Base-by-base conservation (phyloP, 2,113 vertebrate genomes). In the Malurus cyaneus region DNA sequence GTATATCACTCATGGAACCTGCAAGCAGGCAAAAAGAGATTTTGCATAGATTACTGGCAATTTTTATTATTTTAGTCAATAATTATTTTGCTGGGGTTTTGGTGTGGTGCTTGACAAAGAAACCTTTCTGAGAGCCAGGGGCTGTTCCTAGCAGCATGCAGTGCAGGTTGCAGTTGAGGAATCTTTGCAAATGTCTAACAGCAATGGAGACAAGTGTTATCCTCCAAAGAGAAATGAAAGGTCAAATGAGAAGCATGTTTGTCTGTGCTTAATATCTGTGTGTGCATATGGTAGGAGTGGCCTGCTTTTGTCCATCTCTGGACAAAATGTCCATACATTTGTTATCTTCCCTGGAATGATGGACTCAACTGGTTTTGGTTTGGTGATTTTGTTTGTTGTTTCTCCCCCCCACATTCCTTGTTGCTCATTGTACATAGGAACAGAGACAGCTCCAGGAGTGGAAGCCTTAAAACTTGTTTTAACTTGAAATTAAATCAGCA, bases 341-440 rank as follows among this genome's bases (percentile, higher is more conserved):
- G 17, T 54, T 71, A 81, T 52, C 28, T n/a, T 7, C 2, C 0
- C 21, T 89, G 49, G 24, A 23, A 6, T 42, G 14, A 42, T n/a
- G n/a, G n/a, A 29, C 11, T 90, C 31, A 3, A 1, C 4, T 36
- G 23, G 3, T 19, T 56, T 64, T 54, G 10, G 12, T 11, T 31
- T 8, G 29, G 25, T 14, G 3, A 61, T 18, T 61, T 34, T 31
- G 11, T 11, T 49, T 42, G 26, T 56, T 66, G 28, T 3, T 53
- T 29, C 14, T 3, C 5, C 2, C 3, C 11, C 31, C 17, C 39
- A 10, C 39, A 6, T 1, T 56, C 5, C 2, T 15, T 36, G 9
- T 65, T 11, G 5, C 11, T 6, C 10, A 41, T 19, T 42, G 21
- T 65, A 9, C 5, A 1, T 8, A 32, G 69, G 5, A 86, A 4